Conservation (phyloP, 2,113 vertebrate species). For the Numenius arquata region DNA sequence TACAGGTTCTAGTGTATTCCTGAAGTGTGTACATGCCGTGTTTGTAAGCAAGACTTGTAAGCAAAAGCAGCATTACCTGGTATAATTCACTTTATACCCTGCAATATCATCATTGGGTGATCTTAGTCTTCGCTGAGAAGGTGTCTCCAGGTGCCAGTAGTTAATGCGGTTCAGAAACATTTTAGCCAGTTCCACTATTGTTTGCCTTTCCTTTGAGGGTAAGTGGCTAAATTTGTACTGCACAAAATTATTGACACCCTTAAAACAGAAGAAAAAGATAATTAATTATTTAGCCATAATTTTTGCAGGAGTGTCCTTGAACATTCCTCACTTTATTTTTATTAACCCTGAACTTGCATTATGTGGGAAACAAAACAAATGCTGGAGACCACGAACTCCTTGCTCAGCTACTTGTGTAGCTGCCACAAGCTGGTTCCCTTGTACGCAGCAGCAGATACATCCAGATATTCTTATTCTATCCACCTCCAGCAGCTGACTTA, state of each 20-base stretch:
- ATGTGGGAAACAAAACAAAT: not conserved
- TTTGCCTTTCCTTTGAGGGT: slow-evolving; percentile 94
- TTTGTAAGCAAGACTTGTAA: not conserved
- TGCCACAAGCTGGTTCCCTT: not conserved
- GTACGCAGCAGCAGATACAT: not conserved
- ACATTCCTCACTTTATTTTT: not conserved
- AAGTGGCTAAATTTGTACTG: slow-evolving; percentile 99
- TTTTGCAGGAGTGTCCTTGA: not conserved
- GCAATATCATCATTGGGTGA: slow-evolving; percentile 89
- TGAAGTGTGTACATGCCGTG: accelerated
- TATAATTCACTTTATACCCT: slow-evolving; percentile 96
- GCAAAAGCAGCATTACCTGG: slow-evolving; percentile 79
- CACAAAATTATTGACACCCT: slow-evolving; percentile 99
- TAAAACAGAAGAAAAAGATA: slow-evolving; percentile 15
- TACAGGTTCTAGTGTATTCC: not conserved
- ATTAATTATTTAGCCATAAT: not conserved
- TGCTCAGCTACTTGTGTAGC: not conserved
- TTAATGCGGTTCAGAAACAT: slow-evolving; percentile 99
- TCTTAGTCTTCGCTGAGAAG: slow-evolving; percentile 88
- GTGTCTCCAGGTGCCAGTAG: slow-evolving; percentile 98
- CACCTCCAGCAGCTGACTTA: not conserved
- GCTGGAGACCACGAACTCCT: not conserved
- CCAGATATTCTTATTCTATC: not conserved
- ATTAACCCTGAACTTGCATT: not conserved
- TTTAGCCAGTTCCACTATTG: slow-evolving; percentile 94